Conservation (phyloP, 2,888 invertebrate genomes). For the Nasonovia ribisnigri region DNA sequence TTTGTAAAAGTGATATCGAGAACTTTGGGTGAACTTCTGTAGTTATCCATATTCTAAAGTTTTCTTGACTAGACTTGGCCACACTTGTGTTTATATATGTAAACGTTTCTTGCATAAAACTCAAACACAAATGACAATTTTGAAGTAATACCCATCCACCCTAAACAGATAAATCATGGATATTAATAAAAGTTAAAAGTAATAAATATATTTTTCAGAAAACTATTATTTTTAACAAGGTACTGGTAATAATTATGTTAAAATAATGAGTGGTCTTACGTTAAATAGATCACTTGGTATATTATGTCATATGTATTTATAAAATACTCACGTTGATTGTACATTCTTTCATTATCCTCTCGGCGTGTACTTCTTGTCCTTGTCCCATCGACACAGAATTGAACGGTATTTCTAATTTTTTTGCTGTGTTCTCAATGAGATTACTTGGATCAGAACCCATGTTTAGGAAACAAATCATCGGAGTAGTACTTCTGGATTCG, state of each 20-base stretch:
- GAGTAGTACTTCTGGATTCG: constrained; percentile 89
- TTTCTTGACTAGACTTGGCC: constrained; percentile 85
- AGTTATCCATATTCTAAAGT: constrained; percentile 93
- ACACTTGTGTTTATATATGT: constrained; percentile 83
- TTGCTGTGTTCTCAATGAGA: constrained; percentile 89
- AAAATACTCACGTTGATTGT: constrained; percentile 71
- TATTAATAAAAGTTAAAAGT: neutral
- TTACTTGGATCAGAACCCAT: constrained; percentile 97
- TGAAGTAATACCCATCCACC: constrained; percentile 96
- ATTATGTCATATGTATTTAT: neutral
- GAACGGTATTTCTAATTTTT: constrained; percentile 84
- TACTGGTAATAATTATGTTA: too few species aligned
- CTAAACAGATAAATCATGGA: constrained; percentile 70
- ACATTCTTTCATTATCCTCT: constrained; percentile 83
- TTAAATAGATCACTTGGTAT: too few species aligned
- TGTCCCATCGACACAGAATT: constrained; percentile 97
- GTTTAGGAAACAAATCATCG: constrained; percentile 91
- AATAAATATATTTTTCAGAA: too few species aligned
- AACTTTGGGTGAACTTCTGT: constrained; percentile 95
- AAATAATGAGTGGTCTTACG: too few species aligned
- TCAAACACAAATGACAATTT: constrained; percentile 93
- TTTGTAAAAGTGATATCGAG: constrained; percentile 83
- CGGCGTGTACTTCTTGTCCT: constrained; percentile 91
- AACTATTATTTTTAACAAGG: too few species aligned
- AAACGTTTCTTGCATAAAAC: constrained; percentile 93